Evolutionary conservation across 2,888 invertebrate genomes (phyloP), one percentile per base, ranked within the genome.

Genomic region (Diadegma fenestrale): DNA sequence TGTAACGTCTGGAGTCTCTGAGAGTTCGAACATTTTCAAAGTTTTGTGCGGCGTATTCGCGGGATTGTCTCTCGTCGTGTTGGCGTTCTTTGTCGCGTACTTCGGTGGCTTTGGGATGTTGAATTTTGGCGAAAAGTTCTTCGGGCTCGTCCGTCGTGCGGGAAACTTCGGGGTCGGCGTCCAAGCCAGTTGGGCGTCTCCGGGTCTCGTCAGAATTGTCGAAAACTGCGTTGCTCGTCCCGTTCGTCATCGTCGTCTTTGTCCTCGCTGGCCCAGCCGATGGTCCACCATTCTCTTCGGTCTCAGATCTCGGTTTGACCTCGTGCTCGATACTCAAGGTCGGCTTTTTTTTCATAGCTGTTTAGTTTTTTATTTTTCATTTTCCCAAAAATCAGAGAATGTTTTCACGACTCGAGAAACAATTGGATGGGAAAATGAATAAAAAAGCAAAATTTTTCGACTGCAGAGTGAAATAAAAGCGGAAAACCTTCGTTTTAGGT

Each of bases 1-100:
- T 86, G 37, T 86, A 87, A n/a, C 88, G 73, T 61, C 88, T 87
- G 43, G 90, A 89, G 30, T 91, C 89, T 5, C 91, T 85, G 3
- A 87, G 82, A 22, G 86, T 88, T 37, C 89, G 88, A 3, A 90
- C 90, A 30, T 91, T 93, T 43, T 93, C 92, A 10, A 92, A 88
- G 68, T 92, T 93, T 79, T 92, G 91, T 4, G 76, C 80, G 1
- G 88, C 77, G 80, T 91, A 91, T 37, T 93, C 92, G 12, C 90
- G 88, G 37, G 90, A 90, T 80, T 93, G 92, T 61, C 90, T 87
- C 14, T 91, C 92, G 1, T 87, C 90, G 64, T 83, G 84, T 45
- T 86, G 85, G 10, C 75, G 82, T 6, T 88, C 88, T 3, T 86
- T 83, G 51, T 64, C 54, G n/a, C 68, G 85, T 54, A 86, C 81